A percentile compares a stretch with the other conserved stretches of the same genome.
Evolutionary conservation across 2,113 vertebrate genomes (phyloP).

Genomic region (Pterocles gutturalis): DNA sequence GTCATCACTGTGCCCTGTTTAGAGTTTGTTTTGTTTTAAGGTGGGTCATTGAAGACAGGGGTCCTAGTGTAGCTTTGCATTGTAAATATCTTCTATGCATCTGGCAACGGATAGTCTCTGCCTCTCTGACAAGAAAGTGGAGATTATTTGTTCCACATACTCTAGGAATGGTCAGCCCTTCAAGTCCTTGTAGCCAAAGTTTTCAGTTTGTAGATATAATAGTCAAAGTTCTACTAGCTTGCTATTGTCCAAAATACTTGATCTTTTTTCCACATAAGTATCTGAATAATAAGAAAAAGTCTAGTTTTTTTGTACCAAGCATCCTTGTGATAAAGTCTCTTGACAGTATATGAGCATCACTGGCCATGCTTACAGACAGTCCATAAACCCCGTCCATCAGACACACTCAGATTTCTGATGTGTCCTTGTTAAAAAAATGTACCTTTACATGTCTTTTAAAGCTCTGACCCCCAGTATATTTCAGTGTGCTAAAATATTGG

Average conservation of each 20-base stretch:
- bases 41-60: neutral
- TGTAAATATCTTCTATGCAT: neutral
- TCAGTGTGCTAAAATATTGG: neutral
- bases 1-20: rapidly evolving
- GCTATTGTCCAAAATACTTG: neutral
- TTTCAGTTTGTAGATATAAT: neutral
- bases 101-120: neutral
- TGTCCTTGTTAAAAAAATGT: too few relatives aligned
- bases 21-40: neutral
- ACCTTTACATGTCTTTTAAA: neutral
- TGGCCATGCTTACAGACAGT: neutral
- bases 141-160: neutral
- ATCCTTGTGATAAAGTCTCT: neutral
- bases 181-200: neutral
- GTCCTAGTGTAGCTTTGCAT: neutral
- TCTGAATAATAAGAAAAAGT: neutral
- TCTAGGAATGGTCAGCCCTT: neutral
- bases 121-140: neutral
- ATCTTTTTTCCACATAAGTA: neutral
- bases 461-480: neutral
- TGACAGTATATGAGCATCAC: too few relatives aligned
- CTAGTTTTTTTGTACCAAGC: neutral
- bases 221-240: neutral
- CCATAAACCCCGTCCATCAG: neutral
- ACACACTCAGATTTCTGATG: neutral